Conservation (phyloP, 37 sponge, comb jelly and placozoan genomes). For the Ephydatia muelleri region DNA sequence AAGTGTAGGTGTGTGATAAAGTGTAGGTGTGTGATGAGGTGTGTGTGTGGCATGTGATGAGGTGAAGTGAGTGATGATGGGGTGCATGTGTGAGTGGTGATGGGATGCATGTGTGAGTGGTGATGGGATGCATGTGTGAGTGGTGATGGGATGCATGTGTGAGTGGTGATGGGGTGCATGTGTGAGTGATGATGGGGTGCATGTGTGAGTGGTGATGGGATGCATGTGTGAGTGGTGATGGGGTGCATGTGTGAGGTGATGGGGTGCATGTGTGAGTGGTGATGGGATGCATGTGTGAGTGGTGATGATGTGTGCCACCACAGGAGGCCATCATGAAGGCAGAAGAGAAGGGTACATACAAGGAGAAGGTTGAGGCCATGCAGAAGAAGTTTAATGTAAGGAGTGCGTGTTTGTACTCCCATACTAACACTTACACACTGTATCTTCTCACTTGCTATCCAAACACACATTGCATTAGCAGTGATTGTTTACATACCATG, state of each 20-base stretch:
- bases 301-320: not conserved
- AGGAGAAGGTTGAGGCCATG: conserved; percentile 89
- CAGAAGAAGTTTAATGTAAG: conserved; percentile 90
- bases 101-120: too few species aligned
- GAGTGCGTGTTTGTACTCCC: not conserved
- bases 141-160: too few species aligned
- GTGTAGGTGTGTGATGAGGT: not conserved
- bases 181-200: too few species aligned
- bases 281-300: not conserved
- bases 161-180: too few species aligned
- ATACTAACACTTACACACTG: not conserved
- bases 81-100: too few species aligned
- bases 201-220: too few species aligned
- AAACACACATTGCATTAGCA: too few species aligned
- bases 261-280: too few species aligned
- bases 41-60: conserved; percentile 17
- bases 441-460: too few species aligned
- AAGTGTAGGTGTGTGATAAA: not conserved
- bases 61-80: not conserved
- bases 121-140: too few species aligned
- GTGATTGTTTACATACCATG: too few species aligned
- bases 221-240: not conserved
- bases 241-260: not conserved
- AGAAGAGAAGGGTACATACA: conserved; percentile 72
- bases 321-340: conserved; percentile 73